Conservation (phyloP, 2,888 invertebrate genomes). For the Sericinus montela region DNA sequence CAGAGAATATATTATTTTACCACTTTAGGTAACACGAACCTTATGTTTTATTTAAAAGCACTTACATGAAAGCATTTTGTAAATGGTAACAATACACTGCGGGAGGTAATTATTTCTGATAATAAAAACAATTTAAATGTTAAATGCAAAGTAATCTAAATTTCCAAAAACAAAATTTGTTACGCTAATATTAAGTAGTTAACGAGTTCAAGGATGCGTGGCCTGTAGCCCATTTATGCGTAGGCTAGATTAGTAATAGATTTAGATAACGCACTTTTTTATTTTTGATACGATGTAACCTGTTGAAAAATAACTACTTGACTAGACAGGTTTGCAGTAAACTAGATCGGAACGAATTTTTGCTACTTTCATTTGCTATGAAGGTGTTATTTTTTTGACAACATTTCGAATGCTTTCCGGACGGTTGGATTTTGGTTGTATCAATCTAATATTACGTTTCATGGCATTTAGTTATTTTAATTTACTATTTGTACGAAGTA, state of each 20-base stretch:
- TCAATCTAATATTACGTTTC: background rate
- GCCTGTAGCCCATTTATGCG: background rate
- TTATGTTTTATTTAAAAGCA: too few species aligned
- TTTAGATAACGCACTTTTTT: background rate
- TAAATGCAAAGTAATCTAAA: too few species aligned
- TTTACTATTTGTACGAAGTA: too few species aligned
- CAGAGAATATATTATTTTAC: too few species aligned
- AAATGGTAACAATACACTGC: too few species aligned
- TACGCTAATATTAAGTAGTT: background rate
- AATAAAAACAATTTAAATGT: too few species aligned
- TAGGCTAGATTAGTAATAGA: background rate
- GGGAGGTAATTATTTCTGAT: too few species aligned
- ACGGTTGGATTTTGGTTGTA: background rate
- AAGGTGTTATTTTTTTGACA: conserved; percentile 12
- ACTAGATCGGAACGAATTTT: conserved; percentile 19
- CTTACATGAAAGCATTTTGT: too few species aligned
- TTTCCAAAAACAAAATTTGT: background rate
- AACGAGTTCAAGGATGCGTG: conserved; percentile 1
- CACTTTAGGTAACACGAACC: too few species aligned
- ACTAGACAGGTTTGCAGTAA: conserved; percentile 7
- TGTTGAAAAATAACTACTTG: background rate
- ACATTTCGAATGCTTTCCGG: conserved; percentile 8
- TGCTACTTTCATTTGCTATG: conserved; percentile 11
- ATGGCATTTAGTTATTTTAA: too few species aligned
- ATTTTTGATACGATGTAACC: conserved; percentile 15